These are phyloP conservation scores for Gobio occitaniae DNA, from an alignment of 2,797 vertebrate genomes.

Conservation along the genomic window DNA sequence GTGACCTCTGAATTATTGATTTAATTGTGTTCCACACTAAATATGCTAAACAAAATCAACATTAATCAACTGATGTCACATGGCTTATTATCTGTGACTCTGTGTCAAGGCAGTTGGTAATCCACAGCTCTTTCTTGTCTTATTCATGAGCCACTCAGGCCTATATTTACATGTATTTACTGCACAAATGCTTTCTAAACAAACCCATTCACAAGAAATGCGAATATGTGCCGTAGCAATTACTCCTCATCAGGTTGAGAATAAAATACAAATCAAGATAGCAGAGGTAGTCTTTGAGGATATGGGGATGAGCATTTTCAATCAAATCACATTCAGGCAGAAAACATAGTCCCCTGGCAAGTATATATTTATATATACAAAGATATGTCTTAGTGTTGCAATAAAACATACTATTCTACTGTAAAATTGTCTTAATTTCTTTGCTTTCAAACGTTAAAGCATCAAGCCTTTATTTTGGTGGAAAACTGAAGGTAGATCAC, in stretches of 20 bases:
- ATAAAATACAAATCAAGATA: neutral
- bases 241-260: neutral
- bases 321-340: neutral
- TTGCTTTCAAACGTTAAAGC: no score
- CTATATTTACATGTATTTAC: neutral
- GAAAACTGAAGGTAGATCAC: no score
- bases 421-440: no score
- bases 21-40: neutral
- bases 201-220: neutral
- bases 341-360: no score
- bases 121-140: neutral
- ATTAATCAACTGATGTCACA: neutral
- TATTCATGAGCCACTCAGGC: neutral
- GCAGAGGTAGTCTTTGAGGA: neutral
- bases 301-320: neutral
- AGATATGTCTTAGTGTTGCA: neutral
- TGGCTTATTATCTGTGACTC: neutral
- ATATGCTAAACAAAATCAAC: constrained; percentile 14
- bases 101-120: neutral
- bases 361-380: neutral
- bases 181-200: neutral
- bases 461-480: no score
- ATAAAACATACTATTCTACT: neutral
- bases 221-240: neutral
- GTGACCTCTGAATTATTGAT: neutral